Evolutionary conservation across 2,797 vertebrate species (phyloP).

Genomic region (Choloepus didactylus): DNA sequence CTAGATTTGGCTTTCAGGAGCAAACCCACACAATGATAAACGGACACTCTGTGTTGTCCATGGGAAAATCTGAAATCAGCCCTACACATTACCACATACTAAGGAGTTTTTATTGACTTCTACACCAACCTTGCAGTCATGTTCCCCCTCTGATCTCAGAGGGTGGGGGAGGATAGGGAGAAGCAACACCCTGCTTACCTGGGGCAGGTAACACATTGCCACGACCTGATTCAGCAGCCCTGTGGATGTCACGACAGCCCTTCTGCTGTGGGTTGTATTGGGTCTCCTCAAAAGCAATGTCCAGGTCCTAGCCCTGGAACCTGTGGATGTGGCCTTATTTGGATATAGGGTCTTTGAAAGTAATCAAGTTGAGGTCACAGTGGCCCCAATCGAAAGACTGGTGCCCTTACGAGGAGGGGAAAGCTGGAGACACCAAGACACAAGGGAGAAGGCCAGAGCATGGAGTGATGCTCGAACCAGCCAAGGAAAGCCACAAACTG

Average conservation of each 20-base stretch:
- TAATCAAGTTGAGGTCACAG: too few relatives aligned
- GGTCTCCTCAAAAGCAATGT: too few relatives aligned
- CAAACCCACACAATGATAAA: background rate
- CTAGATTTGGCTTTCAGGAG: background rate
- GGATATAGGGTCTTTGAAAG: too few relatives aligned
- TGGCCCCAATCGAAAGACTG: too few relatives aligned
- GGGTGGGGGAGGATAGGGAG: background rate
- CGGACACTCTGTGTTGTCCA: background rate
- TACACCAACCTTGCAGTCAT: background rate
- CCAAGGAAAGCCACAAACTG: too few relatives aligned
- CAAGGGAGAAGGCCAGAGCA: too few relatives aligned
- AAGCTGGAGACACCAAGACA: too few relatives aligned
- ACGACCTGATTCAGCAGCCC: too few relatives aligned
- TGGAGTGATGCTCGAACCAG: too few relatives aligned
- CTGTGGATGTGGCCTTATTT: too few relatives aligned
- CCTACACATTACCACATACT: background rate
- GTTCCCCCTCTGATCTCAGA: background rate
- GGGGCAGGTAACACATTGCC: fast-evolving
- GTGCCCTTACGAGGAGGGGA: too few relatives aligned
- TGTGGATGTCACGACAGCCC: fast-evolving
- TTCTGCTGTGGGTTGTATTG: background rate
- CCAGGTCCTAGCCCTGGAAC: too few relatives aligned
- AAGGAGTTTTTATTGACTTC: background rate
- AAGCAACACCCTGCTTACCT: background rate
- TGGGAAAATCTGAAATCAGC: background rate